Evolutionary conservation across 2,113 vertebrate genomes (phyloP).

Genomic region (Equus przewalskii): DNA sequence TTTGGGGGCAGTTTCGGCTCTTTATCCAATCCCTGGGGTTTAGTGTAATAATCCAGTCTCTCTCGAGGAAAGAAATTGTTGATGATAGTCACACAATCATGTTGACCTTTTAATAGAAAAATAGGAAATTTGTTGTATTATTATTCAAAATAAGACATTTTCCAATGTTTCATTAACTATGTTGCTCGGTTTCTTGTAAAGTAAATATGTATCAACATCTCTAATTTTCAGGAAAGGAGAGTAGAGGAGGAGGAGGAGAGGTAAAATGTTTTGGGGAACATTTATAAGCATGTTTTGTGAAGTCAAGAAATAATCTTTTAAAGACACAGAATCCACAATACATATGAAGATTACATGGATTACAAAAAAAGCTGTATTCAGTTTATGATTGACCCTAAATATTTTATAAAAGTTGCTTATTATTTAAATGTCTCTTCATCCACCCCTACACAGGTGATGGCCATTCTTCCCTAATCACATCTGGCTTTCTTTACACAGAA

Average conservation of each 20-base stretch:
- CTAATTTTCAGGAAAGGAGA: slow-evolving; percentile 21
- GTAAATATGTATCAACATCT: neutral
- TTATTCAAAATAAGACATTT: slow-evolving; percentile 43
- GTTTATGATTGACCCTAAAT: neutral
- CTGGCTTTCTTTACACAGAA: neutral
- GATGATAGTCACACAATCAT: slow-evolving; percentile 98
- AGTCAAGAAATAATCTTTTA: slow-evolving; percentile 6
- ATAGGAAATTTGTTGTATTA: slow-evolving; percentile 28
- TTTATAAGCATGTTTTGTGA: neutral
- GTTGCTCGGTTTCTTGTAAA: neutral
- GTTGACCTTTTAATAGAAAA: slow-evolving; percentile 92
- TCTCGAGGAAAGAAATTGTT: slow-evolving; percentile 99
- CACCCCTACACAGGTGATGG: neutral
- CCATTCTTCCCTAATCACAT: slow-evolving; percentile 15
- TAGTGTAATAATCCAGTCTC: slow-evolving; percentile 97
- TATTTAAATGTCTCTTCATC: slow-evolving; percentile 16
- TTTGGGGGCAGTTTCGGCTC: slow-evolving; percentile 96
- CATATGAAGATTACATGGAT: neutral
- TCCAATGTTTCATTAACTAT: neutral
- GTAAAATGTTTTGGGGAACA: slow-evolving; percentile 7
- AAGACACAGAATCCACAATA: slow-evolving; percentile 1
- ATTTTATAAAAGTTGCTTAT: neutral
- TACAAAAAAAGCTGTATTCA: neutral
- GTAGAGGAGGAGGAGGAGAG: neutral
- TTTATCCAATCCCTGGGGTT: slow-evolving; percentile 96